A percentile compares a stretch with the other conserved stretches of the same genome.
Conservation (phyloP, 2,113 vertebrate species). For the Stigmatopora argus region DNA sequence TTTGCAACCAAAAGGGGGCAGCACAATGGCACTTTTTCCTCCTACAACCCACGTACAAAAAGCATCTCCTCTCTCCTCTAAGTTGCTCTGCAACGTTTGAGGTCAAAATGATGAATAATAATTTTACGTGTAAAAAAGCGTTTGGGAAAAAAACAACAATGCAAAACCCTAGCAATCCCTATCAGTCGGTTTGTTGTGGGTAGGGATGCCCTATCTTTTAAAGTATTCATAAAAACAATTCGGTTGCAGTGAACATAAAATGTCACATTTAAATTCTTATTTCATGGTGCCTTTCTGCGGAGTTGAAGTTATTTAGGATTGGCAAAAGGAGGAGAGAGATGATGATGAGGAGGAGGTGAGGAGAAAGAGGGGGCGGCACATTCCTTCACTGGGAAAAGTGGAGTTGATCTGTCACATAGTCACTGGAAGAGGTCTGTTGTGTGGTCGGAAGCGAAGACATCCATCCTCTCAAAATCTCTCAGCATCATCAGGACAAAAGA, state of each 20-base stretch:
- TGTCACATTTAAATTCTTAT: not conserved
- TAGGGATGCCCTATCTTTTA: not conserved
- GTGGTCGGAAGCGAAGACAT: not conserved
- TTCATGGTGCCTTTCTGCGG: conserved; percentile 22
- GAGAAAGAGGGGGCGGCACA: not conserved
- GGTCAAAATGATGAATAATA: not conserved
- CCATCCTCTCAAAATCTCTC: not conserved
- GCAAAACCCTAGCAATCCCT: not conserved
- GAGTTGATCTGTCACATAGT: conserved; percentile 21
- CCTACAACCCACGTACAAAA: not conserved
- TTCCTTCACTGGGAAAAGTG: conserved; percentile 26
- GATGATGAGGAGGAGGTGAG: not conserved
- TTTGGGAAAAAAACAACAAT: not conserved
- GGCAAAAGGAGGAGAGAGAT: not conserved
- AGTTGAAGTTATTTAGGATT: conserved; percentile 46
- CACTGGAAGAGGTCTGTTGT: conserved; percentile 1
- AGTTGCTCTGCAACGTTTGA: not conserved
- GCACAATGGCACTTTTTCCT: conserved; percentile 37
- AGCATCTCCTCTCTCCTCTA: not conserved
- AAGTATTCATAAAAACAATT: not conserved
- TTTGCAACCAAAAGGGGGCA: conserved; percentile 52
- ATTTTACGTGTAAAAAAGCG: not conserved
- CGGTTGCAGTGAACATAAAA: not conserved
- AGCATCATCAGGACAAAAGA: conserved; percentile 20
- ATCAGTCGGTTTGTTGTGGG: too few species aligned